Conservation (phyloP, 2,797 vertebrate genomes). For the Cyprinella venusta region DNA sequence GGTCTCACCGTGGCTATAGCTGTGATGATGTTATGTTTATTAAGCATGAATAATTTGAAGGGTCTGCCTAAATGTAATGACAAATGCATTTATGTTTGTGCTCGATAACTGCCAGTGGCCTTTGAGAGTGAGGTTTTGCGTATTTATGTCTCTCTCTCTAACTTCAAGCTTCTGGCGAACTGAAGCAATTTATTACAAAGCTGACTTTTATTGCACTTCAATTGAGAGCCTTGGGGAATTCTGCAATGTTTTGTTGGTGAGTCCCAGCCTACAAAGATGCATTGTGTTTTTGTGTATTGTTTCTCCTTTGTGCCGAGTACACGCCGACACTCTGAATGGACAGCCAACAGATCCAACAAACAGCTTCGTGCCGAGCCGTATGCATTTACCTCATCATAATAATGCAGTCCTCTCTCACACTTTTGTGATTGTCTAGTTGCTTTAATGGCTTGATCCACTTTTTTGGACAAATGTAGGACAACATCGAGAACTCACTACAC, state of each 20-base stretch:
- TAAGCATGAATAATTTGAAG: constrained; percentile 19
- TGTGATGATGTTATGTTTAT: background rate
- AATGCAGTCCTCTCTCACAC: background rate
- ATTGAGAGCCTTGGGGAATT: constrained; percentile 40
- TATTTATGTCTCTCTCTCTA: constrained; percentile 19
- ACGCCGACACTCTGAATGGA: background rate
- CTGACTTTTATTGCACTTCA: constrained; percentile 46
- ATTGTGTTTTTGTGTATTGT: constrained; percentile 27
- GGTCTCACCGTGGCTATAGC: background rate
- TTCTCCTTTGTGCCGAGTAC: background rate
- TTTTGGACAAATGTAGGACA: too few relatives aligned
- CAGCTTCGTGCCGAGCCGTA: background rate
- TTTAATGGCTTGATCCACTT: constrained; percentile 22
- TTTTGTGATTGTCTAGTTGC: background rate
- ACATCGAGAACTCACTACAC: too few relatives aligned
- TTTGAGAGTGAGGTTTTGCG: constrained; percentile 6
- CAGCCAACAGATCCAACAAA: background rate
- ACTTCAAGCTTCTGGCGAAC: constrained; percentile 34
- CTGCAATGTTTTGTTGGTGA: constrained; percentile 41
- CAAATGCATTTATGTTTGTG: constrained; percentile 31
- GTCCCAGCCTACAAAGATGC: constrained; percentile 36
- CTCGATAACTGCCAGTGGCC: constrained; percentile 16
- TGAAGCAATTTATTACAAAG: constrained; percentile 53
- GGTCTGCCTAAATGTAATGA: constrained; percentile 27
- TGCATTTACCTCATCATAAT: constrained; percentile 14